These are phyloP conservation scores for Patella vulgata DNA, from an alignment of 1,140 invertebrate species.

Conservation along the genomic window DNA sequence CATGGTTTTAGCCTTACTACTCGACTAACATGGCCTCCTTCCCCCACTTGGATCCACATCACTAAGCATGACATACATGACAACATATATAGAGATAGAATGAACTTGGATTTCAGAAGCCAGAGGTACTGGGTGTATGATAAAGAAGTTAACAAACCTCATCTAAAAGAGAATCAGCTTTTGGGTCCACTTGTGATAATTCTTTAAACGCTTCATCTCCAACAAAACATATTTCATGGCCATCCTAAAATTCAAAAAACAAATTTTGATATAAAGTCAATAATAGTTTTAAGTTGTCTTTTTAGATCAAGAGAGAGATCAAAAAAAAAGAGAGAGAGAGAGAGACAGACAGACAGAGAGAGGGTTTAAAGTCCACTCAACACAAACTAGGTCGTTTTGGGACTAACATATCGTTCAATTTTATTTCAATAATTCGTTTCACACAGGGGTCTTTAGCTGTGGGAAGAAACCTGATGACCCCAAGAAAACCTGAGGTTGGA, in stretches of 20 bases:
- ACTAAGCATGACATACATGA: background rate
- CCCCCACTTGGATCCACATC: background rate
- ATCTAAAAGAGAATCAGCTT: conserved; percentile 82
- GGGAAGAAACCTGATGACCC: background rate
- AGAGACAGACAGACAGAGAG: background rate
- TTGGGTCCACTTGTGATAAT: conserved; percentile 86
- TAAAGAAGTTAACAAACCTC: conserved; percentile 61
- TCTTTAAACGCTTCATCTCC: conserved; percentile 93
- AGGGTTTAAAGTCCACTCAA: too few species aligned
- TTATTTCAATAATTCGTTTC: too few species aligned
- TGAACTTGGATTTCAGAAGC: background rate
- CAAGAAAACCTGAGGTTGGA: background rate
- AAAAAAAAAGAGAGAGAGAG: background rate
- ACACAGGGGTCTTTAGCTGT: too few species aligned
- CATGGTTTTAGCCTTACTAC: background rate
- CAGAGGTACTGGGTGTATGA: conserved; percentile 4
- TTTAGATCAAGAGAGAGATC: background rate
- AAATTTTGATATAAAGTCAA: background rate
- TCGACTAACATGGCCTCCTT: background rate
- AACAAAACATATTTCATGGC: conserved; percentile 98
- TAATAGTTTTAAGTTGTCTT: background rate
- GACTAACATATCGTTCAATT: too few species aligned
- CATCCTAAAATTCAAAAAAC: conserved; percentile 74
- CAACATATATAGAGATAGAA: background rate
- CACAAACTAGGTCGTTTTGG: too few species aligned